Evolutionary conservation across 1,140 invertebrate species (phyloP).

Genomic region (Rhopalosiphum maidis): DNA sequence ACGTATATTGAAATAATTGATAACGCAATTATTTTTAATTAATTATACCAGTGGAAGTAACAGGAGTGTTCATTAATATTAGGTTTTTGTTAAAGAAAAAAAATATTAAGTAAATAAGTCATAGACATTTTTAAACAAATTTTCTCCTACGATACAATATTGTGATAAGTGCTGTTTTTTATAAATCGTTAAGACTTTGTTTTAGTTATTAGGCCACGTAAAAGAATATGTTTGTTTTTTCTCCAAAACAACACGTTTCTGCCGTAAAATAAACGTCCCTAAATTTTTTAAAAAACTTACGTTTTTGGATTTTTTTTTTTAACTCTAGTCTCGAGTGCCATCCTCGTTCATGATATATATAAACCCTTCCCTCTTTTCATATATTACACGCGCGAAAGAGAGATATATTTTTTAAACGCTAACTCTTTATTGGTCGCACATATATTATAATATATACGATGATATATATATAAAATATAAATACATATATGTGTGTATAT

Average conservation of each 20-base stretch:
- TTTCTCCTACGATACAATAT: slow-evolving; percentile 55
- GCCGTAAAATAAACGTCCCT: slow-evolving; percentile 48
- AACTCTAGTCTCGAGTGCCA: slow-evolving; percentile 57
- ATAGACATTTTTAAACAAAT: slow-evolving; percentile 46
- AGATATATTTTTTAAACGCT: slow-evolving; percentile 43
- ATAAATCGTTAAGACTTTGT: slow-evolving; percentile 51
- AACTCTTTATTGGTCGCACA: slow-evolving; percentile 33
- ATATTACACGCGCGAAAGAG: neutral
- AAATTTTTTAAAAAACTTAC: neutral
- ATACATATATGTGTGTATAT: neutral
- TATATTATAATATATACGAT: slow-evolving; percentile 29
- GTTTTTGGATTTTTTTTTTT: slow-evolving; percentile 39
- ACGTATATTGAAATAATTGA: neutral
- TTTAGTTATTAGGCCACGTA: slow-evolving; percentile 49
- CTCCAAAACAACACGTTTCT: slow-evolving; percentile 51
- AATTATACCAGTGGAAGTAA: slow-evolving; percentile 57
- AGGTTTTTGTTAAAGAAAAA: slow-evolving; percentile 42
- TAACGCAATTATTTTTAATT: slow-evolving; percentile 17
- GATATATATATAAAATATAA: slow-evolving; percentile 5
- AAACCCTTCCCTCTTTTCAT: neutral
- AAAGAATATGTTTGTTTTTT: slow-evolving; percentile 28
- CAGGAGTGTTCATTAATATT: slow-evolving; percentile 56
- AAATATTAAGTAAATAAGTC: neutral
- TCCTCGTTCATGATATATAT: slow-evolving; percentile 30
- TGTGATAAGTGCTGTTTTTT: slow-evolving; percentile 56